Conservation (phyloP, 2,888 invertebrate species). For the Morpho helenor region DNA sequence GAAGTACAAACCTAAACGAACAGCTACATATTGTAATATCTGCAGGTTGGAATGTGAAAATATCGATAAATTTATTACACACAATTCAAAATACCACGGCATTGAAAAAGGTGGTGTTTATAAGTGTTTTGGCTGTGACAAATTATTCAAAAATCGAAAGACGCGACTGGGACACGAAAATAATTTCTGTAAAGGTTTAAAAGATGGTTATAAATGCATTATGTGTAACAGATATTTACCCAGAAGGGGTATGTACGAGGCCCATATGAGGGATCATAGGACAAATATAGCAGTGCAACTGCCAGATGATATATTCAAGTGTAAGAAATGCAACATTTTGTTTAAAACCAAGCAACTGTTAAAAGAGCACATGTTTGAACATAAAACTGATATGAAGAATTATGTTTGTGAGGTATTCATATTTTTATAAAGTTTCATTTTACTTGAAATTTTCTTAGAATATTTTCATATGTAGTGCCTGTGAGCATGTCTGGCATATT, state of each 20-base stretch:
- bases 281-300: constrained; percentile 40
- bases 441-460: no score
- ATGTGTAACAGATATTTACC: constrained; percentile 51
- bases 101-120: constrained; percentile 45
- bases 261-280: constrained; percentile 53
- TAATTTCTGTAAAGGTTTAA: constrained; percentile 54
- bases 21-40: constrained; percentile 51
- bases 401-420: constrained; percentile 62
- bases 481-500: no score
- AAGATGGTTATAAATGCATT: constrained; percentile 59
- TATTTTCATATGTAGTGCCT: no score
- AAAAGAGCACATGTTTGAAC: constrained; percentile 42
- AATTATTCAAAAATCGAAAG: constrained; percentile 48
- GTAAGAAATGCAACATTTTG: constrained; percentile 45
- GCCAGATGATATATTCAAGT: constrained; percentile 53
- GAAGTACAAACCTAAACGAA: constrained; percentile 35
- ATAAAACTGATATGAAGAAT: constrained; percentile 43
- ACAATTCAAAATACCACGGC: constrained; percentile 52
- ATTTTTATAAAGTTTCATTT: no score
- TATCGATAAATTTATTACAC: constrained; percentile 36
- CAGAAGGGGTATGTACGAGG: constrained; percentile 48
- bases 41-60: constrained; percentile 48
- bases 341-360: constrained; percentile 49
- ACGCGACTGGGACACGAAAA: constrained; percentile 50
- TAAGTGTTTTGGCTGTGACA: constrained; percentile 66